A percentile compares a stretch with the other conserved stretches of the same genome.
Conservation (phyloP, 2,113 vertebrate genomes). For the Chaetura pelagica region DNA sequence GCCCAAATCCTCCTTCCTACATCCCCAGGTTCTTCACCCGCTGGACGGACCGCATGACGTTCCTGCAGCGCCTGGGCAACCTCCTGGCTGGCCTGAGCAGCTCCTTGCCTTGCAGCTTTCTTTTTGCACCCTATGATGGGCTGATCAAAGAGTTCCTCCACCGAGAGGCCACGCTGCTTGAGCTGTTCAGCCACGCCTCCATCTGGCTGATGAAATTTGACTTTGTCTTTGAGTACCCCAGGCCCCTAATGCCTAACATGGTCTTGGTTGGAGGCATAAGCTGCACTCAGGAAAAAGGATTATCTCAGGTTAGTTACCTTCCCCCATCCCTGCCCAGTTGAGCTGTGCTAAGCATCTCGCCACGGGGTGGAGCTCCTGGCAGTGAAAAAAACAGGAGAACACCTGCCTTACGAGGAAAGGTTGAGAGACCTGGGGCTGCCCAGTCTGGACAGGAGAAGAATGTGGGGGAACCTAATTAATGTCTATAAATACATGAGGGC, state of each 20-base stretch:
- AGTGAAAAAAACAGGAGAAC: neutral
- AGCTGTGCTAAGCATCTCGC: neutral
- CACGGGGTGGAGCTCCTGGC: neutral
- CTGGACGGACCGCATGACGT: conserved; percentile 74
- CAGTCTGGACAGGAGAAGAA: too few species aligned
- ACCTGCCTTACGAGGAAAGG: too few species aligned
- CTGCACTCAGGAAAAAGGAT: conserved; percentile 67
- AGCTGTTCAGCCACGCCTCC: conserved; percentile 74
- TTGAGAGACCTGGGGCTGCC: too few species aligned
- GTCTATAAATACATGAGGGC: too few species aligned
- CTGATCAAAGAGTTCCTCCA: conserved; percentile 73
- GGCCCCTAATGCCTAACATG: conserved; percentile 83
- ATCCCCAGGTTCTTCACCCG: conserved; percentile 70
- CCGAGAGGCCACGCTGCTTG: conserved; percentile 53
- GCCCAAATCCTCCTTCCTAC: conserved; percentile 79
- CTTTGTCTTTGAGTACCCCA: conserved; percentile 81
- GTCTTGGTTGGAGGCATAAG: conserved; percentile 81
- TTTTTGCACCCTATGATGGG: conserved; percentile 62
- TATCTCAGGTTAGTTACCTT: conserved; percentile 73
- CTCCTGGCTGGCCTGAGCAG: conserved; percentile 44
- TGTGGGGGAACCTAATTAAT: too few species aligned
- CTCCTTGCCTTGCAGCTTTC: conserved; percentile 31
- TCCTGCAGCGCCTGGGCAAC: conserved; percentile 77
- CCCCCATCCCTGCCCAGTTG: neutral
- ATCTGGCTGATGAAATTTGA: conserved; percentile 86